Conservation (phyloP, 2,113 vertebrate genomes). For the Propithecus coquereli region DNA sequence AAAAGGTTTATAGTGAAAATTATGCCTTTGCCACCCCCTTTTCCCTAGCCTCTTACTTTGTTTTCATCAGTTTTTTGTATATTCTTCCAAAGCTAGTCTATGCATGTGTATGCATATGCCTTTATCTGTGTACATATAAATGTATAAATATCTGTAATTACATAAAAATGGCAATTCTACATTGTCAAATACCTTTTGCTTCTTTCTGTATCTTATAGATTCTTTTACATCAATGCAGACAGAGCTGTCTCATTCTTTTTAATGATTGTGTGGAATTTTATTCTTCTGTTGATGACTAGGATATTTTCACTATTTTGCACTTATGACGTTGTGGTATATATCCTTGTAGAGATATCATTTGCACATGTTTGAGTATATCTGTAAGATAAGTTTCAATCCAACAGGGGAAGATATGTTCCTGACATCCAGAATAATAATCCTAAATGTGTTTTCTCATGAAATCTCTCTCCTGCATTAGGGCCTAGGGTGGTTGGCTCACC, state of each 20-base stretch:
- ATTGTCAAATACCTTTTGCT: background rate
- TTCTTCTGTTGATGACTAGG: background rate
- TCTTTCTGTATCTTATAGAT: background rate
- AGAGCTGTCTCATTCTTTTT: background rate
- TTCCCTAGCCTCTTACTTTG: background rate
- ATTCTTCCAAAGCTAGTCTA: background rate
- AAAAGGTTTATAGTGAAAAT: background rate
- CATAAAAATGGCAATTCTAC: background rate
- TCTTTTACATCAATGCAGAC: background rate
- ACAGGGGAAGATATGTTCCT: background rate
- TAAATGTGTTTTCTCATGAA: background rate
- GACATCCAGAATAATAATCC: background rate
- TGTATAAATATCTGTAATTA: background rate
- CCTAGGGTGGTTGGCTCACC: background rate
- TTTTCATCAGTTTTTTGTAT: background rate
- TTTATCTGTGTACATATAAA: background rate
- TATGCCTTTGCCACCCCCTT: background rate
- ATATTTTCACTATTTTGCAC: background rate
- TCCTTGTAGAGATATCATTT: background rate
- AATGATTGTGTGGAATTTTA: background rate
- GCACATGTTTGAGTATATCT: background rate
- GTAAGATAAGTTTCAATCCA: background rate
- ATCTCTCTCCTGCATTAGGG: background rate
- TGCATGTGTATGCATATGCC: background rate
- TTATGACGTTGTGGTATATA: background rate